Conservation (phyloP, 30 jellyfish, hydroid and myxozoan genomes). For the Rhopilema esculentum region DNA sequence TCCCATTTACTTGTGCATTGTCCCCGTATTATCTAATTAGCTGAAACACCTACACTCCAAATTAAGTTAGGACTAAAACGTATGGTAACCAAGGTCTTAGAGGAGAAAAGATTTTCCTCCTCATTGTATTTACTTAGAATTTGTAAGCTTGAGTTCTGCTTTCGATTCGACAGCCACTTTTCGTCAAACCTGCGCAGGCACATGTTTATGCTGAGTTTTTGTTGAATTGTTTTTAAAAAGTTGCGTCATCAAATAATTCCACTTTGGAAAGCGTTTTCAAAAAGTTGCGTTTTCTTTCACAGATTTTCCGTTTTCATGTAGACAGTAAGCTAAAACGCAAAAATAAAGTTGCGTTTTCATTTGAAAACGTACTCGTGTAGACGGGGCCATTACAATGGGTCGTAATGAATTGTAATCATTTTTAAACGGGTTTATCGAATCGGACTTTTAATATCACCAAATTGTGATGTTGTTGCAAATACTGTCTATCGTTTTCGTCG, state of each 20-base stretch:
- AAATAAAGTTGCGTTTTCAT: conserved; percentile 24
- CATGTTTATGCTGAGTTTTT: no score
- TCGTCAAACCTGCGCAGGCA: no score
- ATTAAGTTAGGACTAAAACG: no score
- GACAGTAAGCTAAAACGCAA: conserved; percentile 24
- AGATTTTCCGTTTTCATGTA: conserved; percentile 11
- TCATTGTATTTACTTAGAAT: background rate
- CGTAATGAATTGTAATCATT: no score
- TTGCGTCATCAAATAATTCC: background rate
- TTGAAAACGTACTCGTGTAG: conserved; percentile 19
- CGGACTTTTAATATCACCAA: no score
- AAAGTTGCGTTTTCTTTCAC: background rate
- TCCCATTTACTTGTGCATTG: background rate
- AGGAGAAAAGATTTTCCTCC: background rate
- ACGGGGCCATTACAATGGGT: no score
- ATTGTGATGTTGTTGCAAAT: no score
- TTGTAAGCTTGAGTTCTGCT: background rate
- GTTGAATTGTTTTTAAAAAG: background rate
- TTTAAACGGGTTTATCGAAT: no score
- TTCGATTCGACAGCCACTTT: background rate
- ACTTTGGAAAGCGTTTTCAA: conserved; percentile 28
- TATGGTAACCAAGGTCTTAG: no score
- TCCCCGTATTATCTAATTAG: background rate
- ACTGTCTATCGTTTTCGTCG: no score
- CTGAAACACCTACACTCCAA: no score